Conservation (phyloP, 2,113 vertebrate species). For the Nipponia nippon region DNA sequence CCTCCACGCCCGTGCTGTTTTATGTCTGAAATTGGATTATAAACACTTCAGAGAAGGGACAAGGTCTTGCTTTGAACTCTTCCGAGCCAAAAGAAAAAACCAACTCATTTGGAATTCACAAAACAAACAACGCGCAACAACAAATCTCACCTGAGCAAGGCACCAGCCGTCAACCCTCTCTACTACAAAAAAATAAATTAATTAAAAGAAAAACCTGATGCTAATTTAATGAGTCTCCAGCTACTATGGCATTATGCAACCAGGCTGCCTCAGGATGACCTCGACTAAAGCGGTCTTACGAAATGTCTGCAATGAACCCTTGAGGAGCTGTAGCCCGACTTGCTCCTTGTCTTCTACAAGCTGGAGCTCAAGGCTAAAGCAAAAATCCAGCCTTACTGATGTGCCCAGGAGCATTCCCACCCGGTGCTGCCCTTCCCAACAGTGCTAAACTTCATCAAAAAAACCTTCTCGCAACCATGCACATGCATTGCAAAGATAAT, state of each 20-base stretch:
- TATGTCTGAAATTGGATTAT: not conserved
- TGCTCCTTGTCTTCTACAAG: not conserved
- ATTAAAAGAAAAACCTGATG: not conserved
- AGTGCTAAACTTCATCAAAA: not conserved
- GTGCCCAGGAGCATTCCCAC: not conserved
- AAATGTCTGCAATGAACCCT: not conserved
- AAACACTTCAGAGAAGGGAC: slow-evolving; percentile 44
- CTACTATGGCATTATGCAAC: not conserved
- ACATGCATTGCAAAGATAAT: accelerated
- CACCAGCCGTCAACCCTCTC: not conserved
- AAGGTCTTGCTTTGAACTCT: slow-evolving; percentile 31
- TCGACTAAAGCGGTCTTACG: not conserved
- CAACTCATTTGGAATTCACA: not conserved
- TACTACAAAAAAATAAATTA: not conserved
- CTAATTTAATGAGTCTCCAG: not conserved
- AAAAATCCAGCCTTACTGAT: not conserved
- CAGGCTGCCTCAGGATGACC: not conserved
- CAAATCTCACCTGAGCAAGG: slow-evolving; percentile 3
- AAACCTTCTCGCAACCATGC: accelerated
- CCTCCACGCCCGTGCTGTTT: not conserved
- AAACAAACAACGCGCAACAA: slow-evolving; percentile 6
- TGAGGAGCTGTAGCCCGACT: not conserved
- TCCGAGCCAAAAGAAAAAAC: not conserved
- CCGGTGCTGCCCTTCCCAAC: accelerated
- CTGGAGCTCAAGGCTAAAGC: not conserved